Evolutionary conservation across 2,888 invertebrate genomes (phyloP), one percentile per base, ranked within the genome.

Genomic region (Agonopterix subpropinquella): DNA sequence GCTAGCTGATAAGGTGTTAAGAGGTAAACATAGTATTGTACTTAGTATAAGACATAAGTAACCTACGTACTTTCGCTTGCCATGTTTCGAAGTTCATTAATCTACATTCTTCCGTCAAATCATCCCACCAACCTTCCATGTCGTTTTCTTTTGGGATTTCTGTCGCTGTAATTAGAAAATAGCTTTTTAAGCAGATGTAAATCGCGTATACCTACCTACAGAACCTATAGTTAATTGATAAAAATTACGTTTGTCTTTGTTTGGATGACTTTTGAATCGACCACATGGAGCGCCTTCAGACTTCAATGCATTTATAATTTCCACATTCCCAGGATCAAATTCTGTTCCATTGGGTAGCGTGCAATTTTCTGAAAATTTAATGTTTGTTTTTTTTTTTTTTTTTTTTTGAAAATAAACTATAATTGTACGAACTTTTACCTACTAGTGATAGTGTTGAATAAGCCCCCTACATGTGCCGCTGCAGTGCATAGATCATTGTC

Each of bases 61-160:
- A 7, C 36, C 11, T n/a, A 13, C 13, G 39, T 61, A 87, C 89
- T 67, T 91, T 90, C 4, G 92, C 91, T 55, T 91, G 84, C 53
- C 84, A 76, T 35, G 89, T 79, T 8, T 90, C 89, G 50, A 93
- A 80, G 53, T 92, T 89, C 92, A 94, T 92, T 39, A 94, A 75
- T 55, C 93, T 88, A 64, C 94, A 94, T 60, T 93, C 92, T 60
- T 92, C 92, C 36, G 91, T 91, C 15, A 93, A 81, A 59, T 92
- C 92, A 52, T 92, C 91, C 94, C 94, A 94, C 93, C 92, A 92
- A 49, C 90, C 90, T 62, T 91, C 91, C 74, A 91, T 83, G 47
- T 91, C 89, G 8, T 81, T 84, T 59, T 90, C 90, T 47, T 65
- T 72, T 28, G 28, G 28, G 7, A 7, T 28, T 5, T 28, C 28